Conservation (phyloP, 2,888 invertebrate genomes). For the Pyrrhosoma nymphula region DNA sequence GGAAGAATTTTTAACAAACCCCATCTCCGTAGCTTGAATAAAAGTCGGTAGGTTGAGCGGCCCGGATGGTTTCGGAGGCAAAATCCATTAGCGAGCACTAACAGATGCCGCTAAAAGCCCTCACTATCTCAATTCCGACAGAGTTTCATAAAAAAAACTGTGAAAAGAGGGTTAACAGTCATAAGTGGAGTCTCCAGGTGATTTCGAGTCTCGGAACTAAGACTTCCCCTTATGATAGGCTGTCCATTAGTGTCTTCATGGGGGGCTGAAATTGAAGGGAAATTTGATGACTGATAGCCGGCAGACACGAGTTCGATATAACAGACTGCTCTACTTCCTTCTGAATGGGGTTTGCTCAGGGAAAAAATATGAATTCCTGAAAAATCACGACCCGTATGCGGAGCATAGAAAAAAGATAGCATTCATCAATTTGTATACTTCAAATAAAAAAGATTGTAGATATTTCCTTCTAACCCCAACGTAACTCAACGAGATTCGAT, state of each 20-base stretch:
- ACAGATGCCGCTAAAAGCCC: constrained; percentile 10
- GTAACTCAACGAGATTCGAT: too few species aligned
- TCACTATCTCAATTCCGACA: neutral
- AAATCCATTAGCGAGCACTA: neutral
- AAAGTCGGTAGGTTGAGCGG: neutral
- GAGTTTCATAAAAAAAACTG: neutral
- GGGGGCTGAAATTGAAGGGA: too few species aligned
- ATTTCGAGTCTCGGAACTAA: neutral
- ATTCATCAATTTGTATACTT: neutral
- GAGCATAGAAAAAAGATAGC: neutral
- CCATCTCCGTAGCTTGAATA: neutral
- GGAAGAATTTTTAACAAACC: neutral
- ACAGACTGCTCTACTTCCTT: neutral
- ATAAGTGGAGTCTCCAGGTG: neutral
- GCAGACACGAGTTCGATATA: neutral
- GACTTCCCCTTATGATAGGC: neutral
- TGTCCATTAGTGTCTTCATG: neutral
- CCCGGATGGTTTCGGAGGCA: neutral
- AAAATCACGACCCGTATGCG: neutral
- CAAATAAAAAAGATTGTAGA: neutral
- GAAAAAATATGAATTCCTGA: neutral
- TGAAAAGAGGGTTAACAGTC: neutral
- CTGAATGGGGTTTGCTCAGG: neutral
- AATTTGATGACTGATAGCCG: neutral
- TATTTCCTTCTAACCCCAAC: too few species aligned